phyloP scores from a whole-genome alignment of 35 echinoderm and acorn worm genomes.

The Acanthaster planci region DNA sequence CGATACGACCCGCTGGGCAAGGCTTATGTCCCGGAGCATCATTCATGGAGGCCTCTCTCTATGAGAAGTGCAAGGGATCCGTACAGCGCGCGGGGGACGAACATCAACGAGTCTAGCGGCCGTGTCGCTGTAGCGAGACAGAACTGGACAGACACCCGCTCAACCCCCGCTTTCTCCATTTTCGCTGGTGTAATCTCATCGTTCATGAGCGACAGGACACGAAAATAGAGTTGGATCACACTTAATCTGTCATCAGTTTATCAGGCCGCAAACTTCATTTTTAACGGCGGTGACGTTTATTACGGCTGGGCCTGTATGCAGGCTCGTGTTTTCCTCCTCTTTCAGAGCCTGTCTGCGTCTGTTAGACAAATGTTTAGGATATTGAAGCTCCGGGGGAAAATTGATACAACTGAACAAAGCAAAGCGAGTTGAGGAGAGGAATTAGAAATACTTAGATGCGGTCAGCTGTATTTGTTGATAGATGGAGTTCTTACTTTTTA shows the following conservation, averaged over 20 bases:
- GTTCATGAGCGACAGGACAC: constrained; percentile 14
- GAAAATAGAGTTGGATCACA: constrained; percentile 1
- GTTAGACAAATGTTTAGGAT: constrained; percentile 26
- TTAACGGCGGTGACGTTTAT: constrained; percentile 21
- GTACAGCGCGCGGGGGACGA: neutral
- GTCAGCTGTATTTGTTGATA: constrained; percentile 12
- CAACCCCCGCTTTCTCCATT: neutral
- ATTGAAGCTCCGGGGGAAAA: neutral
- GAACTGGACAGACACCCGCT: neutral
- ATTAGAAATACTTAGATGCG: neutral
- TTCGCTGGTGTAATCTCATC: neutral
- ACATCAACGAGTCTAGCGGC: neutral
- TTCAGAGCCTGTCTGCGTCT: neutral
- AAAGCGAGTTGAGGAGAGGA: neutral
- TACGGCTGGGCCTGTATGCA: neutral
- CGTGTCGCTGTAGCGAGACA: neutral
- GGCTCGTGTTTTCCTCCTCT: neutral
- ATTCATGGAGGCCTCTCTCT: no score
- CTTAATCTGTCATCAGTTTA: constrained; percentile 27
- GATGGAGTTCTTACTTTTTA: neutral
- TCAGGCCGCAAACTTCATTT: constrained; percentile 31
- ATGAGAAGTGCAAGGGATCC: no score
- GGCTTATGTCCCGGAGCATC: neutral
- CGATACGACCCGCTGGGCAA: neutral
- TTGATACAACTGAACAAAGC: constrained; percentile 23